Evolutionary conservation across 2,113 vertebrate species (phyloP), one percentile per base, ranked within the genome.

Genomic region (Tichodroma muraria): DNA sequence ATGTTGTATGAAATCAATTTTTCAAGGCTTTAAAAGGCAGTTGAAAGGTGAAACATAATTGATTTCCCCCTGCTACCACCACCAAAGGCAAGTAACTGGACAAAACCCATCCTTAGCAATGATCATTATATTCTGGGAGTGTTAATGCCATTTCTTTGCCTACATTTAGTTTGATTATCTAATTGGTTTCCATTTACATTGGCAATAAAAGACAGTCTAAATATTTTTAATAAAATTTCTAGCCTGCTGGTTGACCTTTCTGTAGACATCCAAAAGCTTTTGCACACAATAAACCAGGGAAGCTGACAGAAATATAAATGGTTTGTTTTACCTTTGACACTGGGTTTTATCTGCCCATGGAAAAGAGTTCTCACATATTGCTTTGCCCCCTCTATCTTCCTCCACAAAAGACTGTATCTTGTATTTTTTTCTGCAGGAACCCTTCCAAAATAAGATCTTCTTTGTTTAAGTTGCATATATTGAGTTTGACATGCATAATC

Each of bases 31-130:
- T 95, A 95, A 90, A 93, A 95, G 73, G 69, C 66, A 77, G 28
- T 88, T 90, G 91, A 94, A 96, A 95, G 33, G 59, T 89, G 53
- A 88, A 94, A 81, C 5, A 50, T 83, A 94, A 95, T 94, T 89
- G 75, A 78, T 90, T 90, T 23, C 3, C 5, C 22, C 24, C 64
- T 45, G 30, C 19, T 13, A 13, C 19, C 15, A 42, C 40, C 23
- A 49, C 54, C 49, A 86, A 89, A 91, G 18, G 33, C 38, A 69
- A 78, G 33, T 56, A 88, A 89, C 61, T 57, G 69, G 49, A 76
- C 89, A 89, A 81, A 69, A 44, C 15, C 18, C 1, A 2, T 95
- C 49, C 71, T 89, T 47, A 18, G 19, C 37, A 87, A 90, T 52
- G 20, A 56, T 60, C 44, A 70, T 81, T 75, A 60, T 12, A 87